Evolutionary conservation across 2,888 invertebrate species (phyloP).

Genomic region (Pyrrhia umbra): DNA sequence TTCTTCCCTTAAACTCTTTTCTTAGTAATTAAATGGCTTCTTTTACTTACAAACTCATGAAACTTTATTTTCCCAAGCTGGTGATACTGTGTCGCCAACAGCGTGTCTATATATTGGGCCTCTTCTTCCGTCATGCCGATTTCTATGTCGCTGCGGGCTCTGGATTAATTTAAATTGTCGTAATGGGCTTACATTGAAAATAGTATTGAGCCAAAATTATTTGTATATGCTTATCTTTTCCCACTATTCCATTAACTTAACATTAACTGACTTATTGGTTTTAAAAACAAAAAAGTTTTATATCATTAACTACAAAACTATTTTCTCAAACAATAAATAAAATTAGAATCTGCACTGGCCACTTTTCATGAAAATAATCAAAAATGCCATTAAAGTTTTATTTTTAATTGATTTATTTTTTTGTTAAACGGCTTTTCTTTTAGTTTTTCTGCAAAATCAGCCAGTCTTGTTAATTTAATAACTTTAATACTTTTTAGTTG

Average conservation of each 20-base stretch:
- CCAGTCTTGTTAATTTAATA: neutral
- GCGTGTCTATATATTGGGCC: slow-evolving; percentile 73
- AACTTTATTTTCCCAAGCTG: slow-evolving; percentile 71
- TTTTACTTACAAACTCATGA: slow-evolving; percentile 75
- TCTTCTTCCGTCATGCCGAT: slow-evolving; percentile 81
- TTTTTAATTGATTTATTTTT: slow-evolving; percentile 11
- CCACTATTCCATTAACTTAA: too few relatives aligned
- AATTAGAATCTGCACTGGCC: neutral
- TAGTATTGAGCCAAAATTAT: neutral
- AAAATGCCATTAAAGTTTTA: slow-evolving; percentile 14
- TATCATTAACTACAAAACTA: too few relatives aligned
- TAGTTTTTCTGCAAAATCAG: neutral
- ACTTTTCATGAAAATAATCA: neutral
- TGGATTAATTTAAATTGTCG: slow-evolving; percentile 47
- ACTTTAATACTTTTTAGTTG: too few relatives aligned
- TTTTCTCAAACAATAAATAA: neutral
- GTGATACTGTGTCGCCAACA: slow-evolving; percentile 70
- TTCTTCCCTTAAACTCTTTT: too few relatives aligned
- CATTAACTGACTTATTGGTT: too few relatives aligned
- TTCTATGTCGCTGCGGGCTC: slow-evolving; percentile 74
- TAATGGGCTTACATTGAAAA: neutral
- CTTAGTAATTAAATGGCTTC: too few relatives aligned
- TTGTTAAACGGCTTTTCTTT: neutral
- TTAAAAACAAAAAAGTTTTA: neutral
- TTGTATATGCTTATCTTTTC: too few relatives aligned